Conservation (phyloP, 2,113 vertebrate species). For the Fulmarus glacialis region DNA sequence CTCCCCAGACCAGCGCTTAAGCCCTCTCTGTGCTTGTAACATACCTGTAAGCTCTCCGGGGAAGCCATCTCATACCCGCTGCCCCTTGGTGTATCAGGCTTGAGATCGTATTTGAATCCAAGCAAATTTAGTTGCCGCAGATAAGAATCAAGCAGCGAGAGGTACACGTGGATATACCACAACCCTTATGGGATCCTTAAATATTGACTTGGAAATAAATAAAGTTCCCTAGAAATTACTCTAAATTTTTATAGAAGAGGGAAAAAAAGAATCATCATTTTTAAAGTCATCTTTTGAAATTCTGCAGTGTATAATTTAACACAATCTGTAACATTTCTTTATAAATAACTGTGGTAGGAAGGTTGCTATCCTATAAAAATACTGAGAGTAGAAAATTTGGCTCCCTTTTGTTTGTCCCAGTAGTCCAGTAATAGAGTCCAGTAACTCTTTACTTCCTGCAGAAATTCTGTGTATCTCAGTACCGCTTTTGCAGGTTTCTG, state of each 20-base stretch:
- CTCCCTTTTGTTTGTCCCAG: background rate
- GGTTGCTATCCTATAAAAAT: conserved; percentile 11
- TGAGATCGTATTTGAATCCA: background rate
- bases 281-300: background rate
- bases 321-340: conserved; percentile 5
- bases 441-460: background rate
- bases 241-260: background rate
- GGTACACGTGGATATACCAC: background rate
- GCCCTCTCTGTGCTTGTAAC: background rate
- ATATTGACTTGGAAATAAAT: background rate
- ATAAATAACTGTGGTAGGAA: conserved; percentile 18
- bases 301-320: conserved; percentile 25
- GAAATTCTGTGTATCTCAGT: background rate
- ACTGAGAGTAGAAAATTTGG: background rate
- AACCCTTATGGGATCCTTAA: background rate
- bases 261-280: background rate
- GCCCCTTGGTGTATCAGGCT: background rate
- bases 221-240: conserved; percentile 3
- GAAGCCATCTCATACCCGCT: background rate
- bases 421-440: background rate
- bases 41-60: background rate
- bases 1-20: background rate
- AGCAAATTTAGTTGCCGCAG: background rate
- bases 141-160: background rate
- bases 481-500: background rate